Evolutionary conservation across 2,888 invertebrate species (phyloP).

Genomic region (Colletes collaris): DNA sequence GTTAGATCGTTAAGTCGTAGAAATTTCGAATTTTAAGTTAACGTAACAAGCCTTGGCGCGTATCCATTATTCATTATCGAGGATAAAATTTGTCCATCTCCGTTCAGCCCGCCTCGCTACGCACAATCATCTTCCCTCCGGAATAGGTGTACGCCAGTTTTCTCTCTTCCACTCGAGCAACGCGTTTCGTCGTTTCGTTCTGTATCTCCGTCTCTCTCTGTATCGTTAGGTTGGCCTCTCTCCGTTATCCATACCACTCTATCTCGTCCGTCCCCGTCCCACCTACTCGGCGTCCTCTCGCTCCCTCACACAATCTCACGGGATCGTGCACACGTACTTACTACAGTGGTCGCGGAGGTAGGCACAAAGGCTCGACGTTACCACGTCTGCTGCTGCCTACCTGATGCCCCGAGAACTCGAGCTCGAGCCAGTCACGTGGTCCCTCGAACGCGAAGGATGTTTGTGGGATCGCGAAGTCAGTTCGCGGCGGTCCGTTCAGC

Average conservation of each 20-base stretch:
- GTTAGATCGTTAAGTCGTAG: no score
- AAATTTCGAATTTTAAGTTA: no score
- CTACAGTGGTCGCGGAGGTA: constrained; percentile 11
- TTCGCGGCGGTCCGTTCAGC: constrained; percentile 74
- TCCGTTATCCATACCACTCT: constrained; percentile 9
- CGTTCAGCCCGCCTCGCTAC: background rate
- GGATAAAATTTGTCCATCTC: no score
- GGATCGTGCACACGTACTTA: background rate
- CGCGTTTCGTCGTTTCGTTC: background rate
- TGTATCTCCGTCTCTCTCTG: constrained; percentile 5
- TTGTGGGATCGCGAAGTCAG: constrained; percentile 78
- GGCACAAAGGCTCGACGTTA: constrained; percentile 40
- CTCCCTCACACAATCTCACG: background rate
- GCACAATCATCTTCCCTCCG: background rate
- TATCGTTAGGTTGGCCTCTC: constrained; percentile 12
- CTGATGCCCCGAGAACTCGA: constrained; percentile 74
- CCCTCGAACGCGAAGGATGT: constrained; percentile 78
- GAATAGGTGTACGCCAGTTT: background rate
- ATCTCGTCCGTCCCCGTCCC: background rate
- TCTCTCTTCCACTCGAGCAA: background rate
- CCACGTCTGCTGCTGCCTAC: constrained; percentile 61
- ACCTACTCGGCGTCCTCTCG: constrained; percentile 2
- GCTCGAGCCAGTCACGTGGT: constrained; percentile 80
- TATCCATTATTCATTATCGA: no score
- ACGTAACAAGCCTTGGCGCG: no score